These are phyloP conservation scores for Lanistes nyassanus DNA, from an alignment of 1,140 invertebrate genomes.

Conservation along the genomic window DNA sequence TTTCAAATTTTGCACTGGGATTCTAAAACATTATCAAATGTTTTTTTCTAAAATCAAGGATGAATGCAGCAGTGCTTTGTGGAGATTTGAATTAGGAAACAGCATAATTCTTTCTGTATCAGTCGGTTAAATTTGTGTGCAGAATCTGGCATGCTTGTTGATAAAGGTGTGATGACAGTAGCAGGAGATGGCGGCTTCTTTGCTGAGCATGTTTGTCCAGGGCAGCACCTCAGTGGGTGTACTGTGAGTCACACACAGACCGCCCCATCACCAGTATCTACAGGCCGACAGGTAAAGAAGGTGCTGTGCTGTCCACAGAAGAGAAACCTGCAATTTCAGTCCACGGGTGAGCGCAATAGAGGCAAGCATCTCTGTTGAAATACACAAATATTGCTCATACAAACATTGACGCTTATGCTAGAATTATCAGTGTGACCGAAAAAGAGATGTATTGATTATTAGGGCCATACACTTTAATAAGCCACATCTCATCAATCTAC, in stretches of 20 bases:
- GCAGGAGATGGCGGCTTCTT: slow-evolving; percentile 40
- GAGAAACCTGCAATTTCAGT: no score
- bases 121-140: not conserved
- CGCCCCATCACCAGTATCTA: slow-evolving; percentile 33
- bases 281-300: slow-evolving; percentile 35
- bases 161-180: slow-evolving; percentile 45
- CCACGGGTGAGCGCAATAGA: no score
- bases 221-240: slow-evolving; percentile 25
- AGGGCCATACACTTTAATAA: no score
- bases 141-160: not conserved
- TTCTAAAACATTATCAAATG: no score
- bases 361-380: no score
- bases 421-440: no score
- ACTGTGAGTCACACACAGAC: slow-evolving; percentile 28
- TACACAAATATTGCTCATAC: no score
- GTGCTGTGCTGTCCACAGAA: not conserved
- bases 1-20: no score
- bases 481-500: not conserved
- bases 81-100: not conserved
- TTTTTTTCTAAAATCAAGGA: no score
- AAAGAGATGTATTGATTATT: no score
- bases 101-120: not conserved
- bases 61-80: not conserved
- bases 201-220: slow-evolving; percentile 30
- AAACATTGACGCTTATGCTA: no score